These are phyloP conservation scores for Pedetes capensis DNA, from an alignment of 2,113 vertebrate genomes.

Conservation along the genomic window DNA sequence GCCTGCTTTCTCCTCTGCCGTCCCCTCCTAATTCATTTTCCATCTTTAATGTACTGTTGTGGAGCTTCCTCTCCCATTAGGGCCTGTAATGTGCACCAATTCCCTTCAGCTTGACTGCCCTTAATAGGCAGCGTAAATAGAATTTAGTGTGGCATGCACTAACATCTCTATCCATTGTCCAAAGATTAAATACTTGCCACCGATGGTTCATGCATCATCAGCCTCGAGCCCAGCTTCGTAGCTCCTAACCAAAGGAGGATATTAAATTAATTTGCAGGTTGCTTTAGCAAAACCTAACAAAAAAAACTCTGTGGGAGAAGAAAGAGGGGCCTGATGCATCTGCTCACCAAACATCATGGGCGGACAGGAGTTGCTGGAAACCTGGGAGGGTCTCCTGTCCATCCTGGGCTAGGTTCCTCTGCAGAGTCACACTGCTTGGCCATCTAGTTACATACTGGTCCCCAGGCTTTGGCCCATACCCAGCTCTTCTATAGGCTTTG, in stretches of 20 bases:
- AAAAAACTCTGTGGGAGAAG: constrained; percentile 55
- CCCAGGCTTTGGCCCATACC: neutral
- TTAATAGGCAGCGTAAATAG: constrained; percentile 94
- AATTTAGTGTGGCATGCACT: constrained; percentile 93
- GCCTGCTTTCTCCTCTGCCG: constrained; percentile 84
- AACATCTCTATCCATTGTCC: constrained; percentile 94
- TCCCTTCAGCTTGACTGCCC: constrained; percentile 91
- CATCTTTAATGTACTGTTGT: constrained; percentile 91
- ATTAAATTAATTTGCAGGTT: constrained; percentile 95
- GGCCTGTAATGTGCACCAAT: constrained; percentile 90
- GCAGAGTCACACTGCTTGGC: constrained; percentile 69
- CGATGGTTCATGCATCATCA: constrained; percentile 92
- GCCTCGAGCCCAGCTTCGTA: constrained; percentile 87
- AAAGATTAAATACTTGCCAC: constrained; percentile 93
- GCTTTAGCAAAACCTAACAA: constrained; percentile 89
- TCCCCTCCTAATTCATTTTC: constrained; percentile 91
- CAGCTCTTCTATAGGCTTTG: constrained; percentile 35
- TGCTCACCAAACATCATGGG: constrained; percentile 83
- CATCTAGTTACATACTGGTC: neutral
- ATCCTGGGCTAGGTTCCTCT: constrained; percentile 67
- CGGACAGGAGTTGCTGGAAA: constrained; percentile 77
- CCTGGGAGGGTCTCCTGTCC: constrained; percentile 62
- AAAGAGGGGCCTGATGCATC: constrained; percentile 77
- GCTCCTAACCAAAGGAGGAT: constrained; percentile 89
- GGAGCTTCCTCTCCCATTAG: constrained; percentile 91